Evolutionary conservation across 2,113 vertebrate genomes (phyloP).

Genomic region (Ictidomys tridecemlineatus): DNA sequence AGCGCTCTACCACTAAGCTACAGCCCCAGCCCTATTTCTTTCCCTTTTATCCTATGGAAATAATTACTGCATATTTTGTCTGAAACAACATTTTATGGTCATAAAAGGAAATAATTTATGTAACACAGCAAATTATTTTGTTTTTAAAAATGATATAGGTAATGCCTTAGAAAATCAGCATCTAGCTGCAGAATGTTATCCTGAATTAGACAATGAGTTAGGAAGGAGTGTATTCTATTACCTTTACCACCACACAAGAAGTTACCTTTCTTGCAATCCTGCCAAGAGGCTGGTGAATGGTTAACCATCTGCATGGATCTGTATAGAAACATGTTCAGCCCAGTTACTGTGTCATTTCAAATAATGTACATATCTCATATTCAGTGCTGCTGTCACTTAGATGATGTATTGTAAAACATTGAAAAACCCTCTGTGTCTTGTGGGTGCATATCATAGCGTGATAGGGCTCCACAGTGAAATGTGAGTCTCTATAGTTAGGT

Average conservation of each 20-base stretch:
- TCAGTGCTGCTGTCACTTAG: conserved; percentile 51
- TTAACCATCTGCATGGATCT: neutral
- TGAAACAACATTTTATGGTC: neutral
- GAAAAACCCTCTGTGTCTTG: neutral
- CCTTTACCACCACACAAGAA: neutral
- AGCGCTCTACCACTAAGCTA: too few species aligned
- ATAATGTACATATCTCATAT: conserved; percentile 63
- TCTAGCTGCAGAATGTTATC: neutral
- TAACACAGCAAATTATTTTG: neutral
- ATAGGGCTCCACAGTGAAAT: neutral
- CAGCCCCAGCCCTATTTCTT: neutral
- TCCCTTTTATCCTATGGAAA: conserved; percentile 34
- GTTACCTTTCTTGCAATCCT: neutral
- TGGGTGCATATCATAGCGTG: neutral
- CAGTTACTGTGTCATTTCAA: conserved; percentile 32
- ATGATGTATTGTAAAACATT: conserved; percentile 46
- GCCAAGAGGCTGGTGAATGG: conserved; percentile 5
- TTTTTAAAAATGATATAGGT: neutral
- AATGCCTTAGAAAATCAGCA: neutral
- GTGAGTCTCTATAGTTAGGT: neutral
- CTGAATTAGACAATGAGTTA: neutral
- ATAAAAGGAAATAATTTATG: neutral
- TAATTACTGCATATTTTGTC: neutral
- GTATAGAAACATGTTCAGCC: neutral
- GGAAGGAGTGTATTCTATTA: neutral